Conservation (phyloP, 2,888 invertebrate species). For the Sceliomorpha sp. region DNA sequence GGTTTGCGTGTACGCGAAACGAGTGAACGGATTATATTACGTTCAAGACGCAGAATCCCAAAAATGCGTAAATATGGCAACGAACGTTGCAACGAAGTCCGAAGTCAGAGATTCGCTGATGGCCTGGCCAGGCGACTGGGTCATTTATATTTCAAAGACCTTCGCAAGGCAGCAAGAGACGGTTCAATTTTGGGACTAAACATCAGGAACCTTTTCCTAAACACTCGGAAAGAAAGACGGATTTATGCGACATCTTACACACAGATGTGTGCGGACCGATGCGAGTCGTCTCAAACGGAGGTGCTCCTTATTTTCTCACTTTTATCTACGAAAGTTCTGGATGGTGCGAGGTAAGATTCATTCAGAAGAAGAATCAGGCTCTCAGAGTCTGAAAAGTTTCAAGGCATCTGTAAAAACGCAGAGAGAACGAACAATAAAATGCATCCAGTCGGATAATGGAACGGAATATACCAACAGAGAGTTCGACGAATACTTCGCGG, state of each 20-base stretch:
- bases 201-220: slow-evolving; percentile 13
- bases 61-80: background rate
- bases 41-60: background rate
- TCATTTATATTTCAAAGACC: slow-evolving; percentile 15
- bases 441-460: slow-evolving; percentile 57
- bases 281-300: background rate
- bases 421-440: slow-evolving; percentile 46
- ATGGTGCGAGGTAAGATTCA: slow-evolving; percentile 35
- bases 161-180: slow-evolving; percentile 4
- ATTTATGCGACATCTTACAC: background rate
- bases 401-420: slow-evolving; percentile 45
- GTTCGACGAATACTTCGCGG: slow-evolving; percentile 57
- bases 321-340: background rate
- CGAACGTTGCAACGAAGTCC: background rate
- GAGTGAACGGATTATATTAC: slow-evolving; percentile 4
- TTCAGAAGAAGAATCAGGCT: slow-evolving; percentile 52
- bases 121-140: slow-evolving; percentile 11
- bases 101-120: background rate
- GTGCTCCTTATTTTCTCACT: background rate
- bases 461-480: slow-evolving; percentile 50
- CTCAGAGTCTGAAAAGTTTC: slow-evolving; percentile 50
- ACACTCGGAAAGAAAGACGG: background rate
- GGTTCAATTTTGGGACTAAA: slow-evolving; percentile 8
- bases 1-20: slow-evolving; percentile 4
- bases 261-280: slow-evolving; percentile 7